These are phyloP conservation scores for Propsilocerus akamusi DNA, from an alignment of 1,140 invertebrate species.

Conservation along the genomic window DNA sequence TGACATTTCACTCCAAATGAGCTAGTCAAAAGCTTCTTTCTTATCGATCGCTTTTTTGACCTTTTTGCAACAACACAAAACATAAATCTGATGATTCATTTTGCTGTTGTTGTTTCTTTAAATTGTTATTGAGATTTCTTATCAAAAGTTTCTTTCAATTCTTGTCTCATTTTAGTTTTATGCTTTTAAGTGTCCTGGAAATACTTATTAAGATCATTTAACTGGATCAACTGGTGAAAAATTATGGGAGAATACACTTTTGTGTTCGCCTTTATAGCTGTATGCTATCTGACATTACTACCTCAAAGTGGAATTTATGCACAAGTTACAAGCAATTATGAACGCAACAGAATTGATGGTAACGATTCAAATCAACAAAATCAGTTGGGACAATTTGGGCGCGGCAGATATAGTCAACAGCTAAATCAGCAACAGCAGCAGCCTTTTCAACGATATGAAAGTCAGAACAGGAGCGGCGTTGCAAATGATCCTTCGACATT, in stretches of 20 bases:
- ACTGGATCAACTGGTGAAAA: background rate
- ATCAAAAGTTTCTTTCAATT: background rate
- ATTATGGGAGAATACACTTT: background rate
- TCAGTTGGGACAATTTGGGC: background rate
- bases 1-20: too few relatives aligned
- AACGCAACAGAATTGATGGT: background rate
- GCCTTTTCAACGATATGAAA: background rate
- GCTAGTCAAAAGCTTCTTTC: too few relatives aligned
- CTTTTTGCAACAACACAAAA: too few relatives aligned
- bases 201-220: background rate
- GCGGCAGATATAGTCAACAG: background rate
- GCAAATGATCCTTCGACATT: background rate
- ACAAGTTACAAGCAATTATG: background rate
- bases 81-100: background rate
- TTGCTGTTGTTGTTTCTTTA: background rate
- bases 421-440: background rate
- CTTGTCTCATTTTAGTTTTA: background rate
- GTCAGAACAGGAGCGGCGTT: background rate
- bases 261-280: background rate
- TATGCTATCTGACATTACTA: background rate
- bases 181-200: too few relatives aligned
- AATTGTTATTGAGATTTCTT: background rate
- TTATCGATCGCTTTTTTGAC: background rate
- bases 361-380: background rate
- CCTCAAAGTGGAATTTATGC: background rate